Evolutionary conservation across 2,797 vertebrate species (phyloP), one percentile per base, ranked within the genome.

Genomic region (Micrastur ruficollis): DNA sequence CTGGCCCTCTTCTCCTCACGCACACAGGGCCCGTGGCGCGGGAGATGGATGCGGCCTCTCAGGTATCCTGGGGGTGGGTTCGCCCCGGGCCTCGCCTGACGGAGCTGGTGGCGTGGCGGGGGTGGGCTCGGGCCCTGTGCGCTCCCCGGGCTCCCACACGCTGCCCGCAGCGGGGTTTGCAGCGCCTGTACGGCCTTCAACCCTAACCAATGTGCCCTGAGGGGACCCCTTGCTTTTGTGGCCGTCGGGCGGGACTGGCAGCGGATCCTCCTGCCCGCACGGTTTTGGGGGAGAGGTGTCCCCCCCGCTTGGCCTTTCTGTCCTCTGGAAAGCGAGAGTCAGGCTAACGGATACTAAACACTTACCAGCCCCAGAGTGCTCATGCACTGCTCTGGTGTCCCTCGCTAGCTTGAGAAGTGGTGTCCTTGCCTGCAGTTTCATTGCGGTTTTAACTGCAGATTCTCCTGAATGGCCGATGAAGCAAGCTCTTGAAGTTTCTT

Each of bases 321-420:
- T 8, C 15, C 11, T 26, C 55, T 5, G 38, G 38, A 42, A 40
- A 34, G 56, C 46, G 18, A 11, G 17, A 40, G 19, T 21, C 34
- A 5, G 29, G 38, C 52, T 17, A 8, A 8, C 36, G 9, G 49
- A 8, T 12, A 14, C 27, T 8, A 7, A 55, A n/a, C 46, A 23
- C 32, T 26, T 22, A 9, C 19, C 61, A 26, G 8, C 14, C 36
- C 3, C 14, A 2, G 11, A 4, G 26, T 7, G 21, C 47, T 61
- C 20, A 4, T 8, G 42, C 32, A 8, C 25, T 0, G 1, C 11
- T 8, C 40, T 25, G 25, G 9, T 12, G 36, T n/a, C 38, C 47
- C 46, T 83, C 44, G 2, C 38, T 7, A 8, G n/a, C 32, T 34
- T 2, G 1, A 26, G 29, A 50, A 55, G 62, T 4, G 50, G 68